Percentiles rank a stretch among this genome's conserved stretches.
phyloP scores from a whole-genome alignment of 2,113 vertebrate genomes.

The Empidonax traillii region DNA sequence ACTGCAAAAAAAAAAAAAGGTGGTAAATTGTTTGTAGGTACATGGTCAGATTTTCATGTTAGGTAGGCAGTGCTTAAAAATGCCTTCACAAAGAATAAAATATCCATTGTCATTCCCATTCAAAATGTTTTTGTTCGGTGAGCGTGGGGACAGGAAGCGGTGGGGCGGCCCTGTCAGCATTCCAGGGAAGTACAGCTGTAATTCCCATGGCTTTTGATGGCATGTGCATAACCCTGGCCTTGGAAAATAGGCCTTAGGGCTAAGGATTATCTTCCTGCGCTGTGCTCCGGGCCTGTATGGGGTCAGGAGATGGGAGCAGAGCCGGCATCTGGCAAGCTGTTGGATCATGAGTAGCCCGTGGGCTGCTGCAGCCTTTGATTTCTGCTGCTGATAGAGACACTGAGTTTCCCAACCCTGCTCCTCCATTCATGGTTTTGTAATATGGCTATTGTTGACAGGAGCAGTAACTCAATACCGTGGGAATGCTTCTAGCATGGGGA shows the following conservation, averaged over 20 bases:
- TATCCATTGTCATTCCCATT: fast-evolving
- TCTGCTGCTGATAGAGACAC: neutral
- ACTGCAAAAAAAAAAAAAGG: neutral
- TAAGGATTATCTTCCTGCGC: neutral
- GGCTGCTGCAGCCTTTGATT: neutral
- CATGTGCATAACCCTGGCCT: fast-evolving
- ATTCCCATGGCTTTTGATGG: neutral
- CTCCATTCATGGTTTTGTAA: neutral
- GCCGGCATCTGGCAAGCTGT: neutral
- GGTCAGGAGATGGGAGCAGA: neutral
- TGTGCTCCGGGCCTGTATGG: fast-evolving
- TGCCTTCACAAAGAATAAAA: neutral
- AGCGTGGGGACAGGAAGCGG: neutral
- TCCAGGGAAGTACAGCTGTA: neutral
- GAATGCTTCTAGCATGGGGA: neutral
- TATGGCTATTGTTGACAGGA: neutral
- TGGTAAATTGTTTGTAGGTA: neutral
- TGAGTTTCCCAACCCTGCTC: neutral
- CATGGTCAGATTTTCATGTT: neutral
- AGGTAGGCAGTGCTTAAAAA: neutral
- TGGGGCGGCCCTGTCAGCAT: neutral
- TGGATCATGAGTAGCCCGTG: neutral
- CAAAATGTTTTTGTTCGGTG: neutral
- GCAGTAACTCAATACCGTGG: neutral
- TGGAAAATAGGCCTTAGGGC: neutral